Percentiles rank a stretch among this genome's conserved stretches.
Conservation (phyloP, 2,797 vertebrate species). For the Otolemur crassicaudatus region DNA sequence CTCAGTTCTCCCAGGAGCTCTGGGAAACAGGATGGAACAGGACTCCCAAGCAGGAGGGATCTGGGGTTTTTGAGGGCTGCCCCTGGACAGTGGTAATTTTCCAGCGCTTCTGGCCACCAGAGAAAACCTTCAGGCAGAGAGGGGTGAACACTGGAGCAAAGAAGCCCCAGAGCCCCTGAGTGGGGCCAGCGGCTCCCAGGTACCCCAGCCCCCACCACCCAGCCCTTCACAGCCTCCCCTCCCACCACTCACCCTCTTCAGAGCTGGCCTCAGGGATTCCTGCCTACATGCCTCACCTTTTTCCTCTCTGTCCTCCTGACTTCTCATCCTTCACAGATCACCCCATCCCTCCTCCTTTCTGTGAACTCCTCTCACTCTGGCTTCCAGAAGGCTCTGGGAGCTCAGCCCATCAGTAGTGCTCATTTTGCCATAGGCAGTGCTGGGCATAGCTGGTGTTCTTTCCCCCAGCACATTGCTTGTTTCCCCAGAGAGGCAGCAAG, state of each 20-base stretch:
- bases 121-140: not conserved
- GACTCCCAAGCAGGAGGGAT: rapidly evolving
- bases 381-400: not conserved
- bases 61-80: not conserved
- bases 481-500: not conserved
- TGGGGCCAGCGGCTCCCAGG: not conserved
- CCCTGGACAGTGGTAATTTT: not conserved
- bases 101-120: not conserved
- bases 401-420: not conserved
- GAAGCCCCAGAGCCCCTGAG: not conserved
- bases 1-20: not conserved
- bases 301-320: not conserved
- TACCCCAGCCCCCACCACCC: too few species aligned
- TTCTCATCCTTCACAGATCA: not conserved
- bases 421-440: not conserved
- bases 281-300: not conserved
- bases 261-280: not conserved
- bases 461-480: not conserved
- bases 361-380: too few species aligned
- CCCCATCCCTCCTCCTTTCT: not conserved
- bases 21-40: not conserved
- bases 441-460: not conserved
- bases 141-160: not conserved
- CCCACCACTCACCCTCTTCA: not conserved
- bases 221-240: not conserved